Evolutionary conservation across 1,140 invertebrate genomes (phyloP).

Genomic region (Sminthurides bifidus): DNA sequence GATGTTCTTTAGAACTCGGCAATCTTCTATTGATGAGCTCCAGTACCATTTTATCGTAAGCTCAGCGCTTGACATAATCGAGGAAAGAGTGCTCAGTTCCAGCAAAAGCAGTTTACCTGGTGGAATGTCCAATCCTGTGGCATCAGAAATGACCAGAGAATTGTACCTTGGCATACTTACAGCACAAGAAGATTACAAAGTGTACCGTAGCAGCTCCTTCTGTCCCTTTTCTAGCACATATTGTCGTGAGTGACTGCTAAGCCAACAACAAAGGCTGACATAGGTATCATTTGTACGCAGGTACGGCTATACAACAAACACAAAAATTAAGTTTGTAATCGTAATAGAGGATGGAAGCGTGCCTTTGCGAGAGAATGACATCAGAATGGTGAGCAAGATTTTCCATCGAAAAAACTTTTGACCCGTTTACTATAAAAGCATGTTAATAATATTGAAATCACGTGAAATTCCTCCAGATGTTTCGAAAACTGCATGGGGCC

Average conservation of each 20-base stretch:
- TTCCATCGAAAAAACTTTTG: background rate
- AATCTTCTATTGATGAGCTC: constrained; percentile 6
- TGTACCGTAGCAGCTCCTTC: too few relatives aligned
- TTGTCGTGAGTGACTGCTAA: too few relatives aligned
- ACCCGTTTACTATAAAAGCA: background rate
- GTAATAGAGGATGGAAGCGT: constrained; percentile 83
- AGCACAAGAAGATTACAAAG: constrained; percentile 92
- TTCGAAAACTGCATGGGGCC: constrained; percentile 74
- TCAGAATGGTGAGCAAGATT: constrained; percentile 59
- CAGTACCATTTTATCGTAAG: constrained; percentile 29
- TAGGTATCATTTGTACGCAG: too few relatives aligned
- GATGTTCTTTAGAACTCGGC: constrained; percentile 11
- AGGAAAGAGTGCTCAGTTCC: constrained; percentile 24
- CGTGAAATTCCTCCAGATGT: constrained; percentile 51
- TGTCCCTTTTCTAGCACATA: too few relatives aligned
- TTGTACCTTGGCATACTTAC: constrained; percentile 83
- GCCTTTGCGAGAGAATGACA: constrained; percentile 82
- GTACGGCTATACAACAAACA: constrained; percentile 96
- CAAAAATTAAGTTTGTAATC: constrained; percentile 87
- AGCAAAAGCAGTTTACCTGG: constrained; percentile 13
- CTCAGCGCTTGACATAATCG: constrained; percentile 29
- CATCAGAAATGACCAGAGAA: constrained; percentile 57
- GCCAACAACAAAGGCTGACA: too few relatives aligned
- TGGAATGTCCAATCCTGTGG: background rate
- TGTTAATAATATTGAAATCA: background rate